A percentile compares a stretch with the other conserved stretches of the same genome.
Conservation (phyloP, 2,888 invertebrate genomes). For the Himalopsyche anomala region DNA sequence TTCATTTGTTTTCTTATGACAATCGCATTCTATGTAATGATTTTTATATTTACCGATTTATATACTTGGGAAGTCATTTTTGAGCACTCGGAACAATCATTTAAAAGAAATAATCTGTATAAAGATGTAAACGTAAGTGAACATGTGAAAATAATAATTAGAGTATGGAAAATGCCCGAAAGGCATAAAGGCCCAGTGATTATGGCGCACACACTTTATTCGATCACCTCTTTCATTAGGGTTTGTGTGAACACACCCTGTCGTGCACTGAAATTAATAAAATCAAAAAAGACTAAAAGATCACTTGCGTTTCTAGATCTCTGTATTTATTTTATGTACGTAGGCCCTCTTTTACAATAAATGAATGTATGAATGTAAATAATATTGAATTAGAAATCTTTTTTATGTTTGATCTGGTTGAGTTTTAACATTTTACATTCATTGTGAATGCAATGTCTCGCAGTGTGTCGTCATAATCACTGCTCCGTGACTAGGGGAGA, state of each 20-base stretch:
- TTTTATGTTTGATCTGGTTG: background rate
- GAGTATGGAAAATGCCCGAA: conserved; percentile 46
- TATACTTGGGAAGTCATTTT: conserved; percentile 34
- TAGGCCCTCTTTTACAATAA: too few relatives aligned
- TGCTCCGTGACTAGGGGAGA: conserved; percentile 28
- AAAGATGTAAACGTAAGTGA: conserved; percentile 49
- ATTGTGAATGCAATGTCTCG: too few relatives aligned
- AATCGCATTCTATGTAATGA: background rate
- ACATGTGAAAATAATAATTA: conserved; percentile 52
- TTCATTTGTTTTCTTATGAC: background rate
- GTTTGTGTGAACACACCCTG: background rate
- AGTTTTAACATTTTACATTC: background rate
- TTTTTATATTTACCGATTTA: conserved; percentile 9
- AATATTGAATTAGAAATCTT: too few relatives aligned
- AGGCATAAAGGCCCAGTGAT: conserved; percentile 35
- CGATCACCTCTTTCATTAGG: background rate
- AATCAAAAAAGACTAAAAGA: too few relatives aligned
- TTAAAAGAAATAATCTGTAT: conserved; percentile 53
- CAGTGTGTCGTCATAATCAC: conserved; percentile 39
- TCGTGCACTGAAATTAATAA: too few relatives aligned
- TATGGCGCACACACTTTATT: background rate
- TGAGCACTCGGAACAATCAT: conserved; percentile 55
- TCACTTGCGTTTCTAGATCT: too few relatives aligned
- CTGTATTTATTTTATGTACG: too few relatives aligned
- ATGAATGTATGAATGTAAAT: too few relatives aligned